Base-by-base conservation (phyloP, 1,140 invertebrate genomes). In the Eueides isabella region DNA sequence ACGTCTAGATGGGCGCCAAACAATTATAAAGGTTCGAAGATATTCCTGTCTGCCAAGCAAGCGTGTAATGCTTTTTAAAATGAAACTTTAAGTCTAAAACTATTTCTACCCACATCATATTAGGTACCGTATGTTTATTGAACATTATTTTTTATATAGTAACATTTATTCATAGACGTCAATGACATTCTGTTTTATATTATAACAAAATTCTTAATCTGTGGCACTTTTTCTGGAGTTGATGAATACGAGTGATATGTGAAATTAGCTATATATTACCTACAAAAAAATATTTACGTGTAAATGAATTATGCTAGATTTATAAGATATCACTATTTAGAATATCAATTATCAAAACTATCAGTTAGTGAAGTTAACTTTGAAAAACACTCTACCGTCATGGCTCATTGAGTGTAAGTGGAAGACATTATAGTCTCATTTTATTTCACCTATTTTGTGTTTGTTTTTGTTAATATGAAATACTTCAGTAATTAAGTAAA, bases 321-420 rank as follows among this genome's bases (percentile, higher is more conserved):
- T 41, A 35, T 55, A 66, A 38, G 41, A 30, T 12, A 66, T 29
- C 5, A 14, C 11, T 33, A 61, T 72, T 55, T 55, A 31, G 19
- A 61, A 69, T 19, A 55, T 2, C 11, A 55, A 23, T 7, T 12
- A 11, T 23, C 26, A 55, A 55, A 55, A 55, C 19, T 23, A 7
- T 12, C 26, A 26, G 9, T 55, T 55, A 55, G 48, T 55, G 2
- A 55, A 55, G 48, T 55, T 55, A 23, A 55, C 48, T 55, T 55
- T 55, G 7, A 69, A 80, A 26, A 69, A 76, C 69, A 62, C 41
- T 66, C 44, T 62, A 73, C 48, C 74, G 77, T 79, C 75, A 83
- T 83, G 81, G 77, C 74, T 77, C 75, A 81, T 80, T 81, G 79
- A 81, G 74, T 81, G 80, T 83, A 83, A 80, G 81, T 83, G 72